These are phyloP conservation scores for Cataglyphis rosenhaueri DNA, from an alignment of 2,888 invertebrate genomes.

Conservation along the genomic window DNA sequence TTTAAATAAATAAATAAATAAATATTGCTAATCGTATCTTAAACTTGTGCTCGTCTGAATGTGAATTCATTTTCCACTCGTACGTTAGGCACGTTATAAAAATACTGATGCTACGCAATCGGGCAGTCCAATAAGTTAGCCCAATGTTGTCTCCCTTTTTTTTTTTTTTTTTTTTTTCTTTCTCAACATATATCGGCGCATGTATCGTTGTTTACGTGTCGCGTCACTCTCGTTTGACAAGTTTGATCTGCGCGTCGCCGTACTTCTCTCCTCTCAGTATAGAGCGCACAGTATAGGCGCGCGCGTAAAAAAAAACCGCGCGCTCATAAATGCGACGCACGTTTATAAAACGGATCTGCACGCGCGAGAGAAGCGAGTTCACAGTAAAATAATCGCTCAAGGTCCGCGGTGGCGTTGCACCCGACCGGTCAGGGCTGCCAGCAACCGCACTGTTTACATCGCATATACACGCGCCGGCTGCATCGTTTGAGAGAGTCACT, in stretches of 20 bases:
- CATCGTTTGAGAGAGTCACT: conserved; percentile 34
- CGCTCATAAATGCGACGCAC: conserved; percentile 60
- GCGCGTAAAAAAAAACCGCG: conserved; percentile 15
- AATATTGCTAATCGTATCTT: not conserved
- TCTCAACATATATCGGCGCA: too few relatives aligned
- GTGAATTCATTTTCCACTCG: not conserved
- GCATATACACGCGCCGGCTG: conserved; percentile 66
- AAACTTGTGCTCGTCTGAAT: not conserved
- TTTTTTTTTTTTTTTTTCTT: not conserved
- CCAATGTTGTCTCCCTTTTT: not conserved
- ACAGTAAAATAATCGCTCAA: conserved; percentile 85
- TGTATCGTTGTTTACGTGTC: not conserved
- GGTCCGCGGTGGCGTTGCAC: conserved; percentile 85
- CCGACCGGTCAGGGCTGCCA: conserved; percentile 82
- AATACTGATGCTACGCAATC: conserved; percentile 3
- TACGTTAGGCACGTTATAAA: not conserved
- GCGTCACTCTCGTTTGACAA: not conserved
- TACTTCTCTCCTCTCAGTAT: not conserved
- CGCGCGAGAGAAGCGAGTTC: conserved; percentile 66
- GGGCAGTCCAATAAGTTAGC: not conserved
- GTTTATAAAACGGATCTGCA: conserved; percentile 59
- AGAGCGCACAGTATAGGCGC: not conserved
- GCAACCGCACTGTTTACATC: conserved; percentile 83
- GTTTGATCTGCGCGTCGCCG: not conserved
- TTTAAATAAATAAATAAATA: too few relatives aligned